Evolutionary conservation across 2,797 vertebrate genomes (phyloP).

Genomic region (Benthosema pterotum): DNA sequence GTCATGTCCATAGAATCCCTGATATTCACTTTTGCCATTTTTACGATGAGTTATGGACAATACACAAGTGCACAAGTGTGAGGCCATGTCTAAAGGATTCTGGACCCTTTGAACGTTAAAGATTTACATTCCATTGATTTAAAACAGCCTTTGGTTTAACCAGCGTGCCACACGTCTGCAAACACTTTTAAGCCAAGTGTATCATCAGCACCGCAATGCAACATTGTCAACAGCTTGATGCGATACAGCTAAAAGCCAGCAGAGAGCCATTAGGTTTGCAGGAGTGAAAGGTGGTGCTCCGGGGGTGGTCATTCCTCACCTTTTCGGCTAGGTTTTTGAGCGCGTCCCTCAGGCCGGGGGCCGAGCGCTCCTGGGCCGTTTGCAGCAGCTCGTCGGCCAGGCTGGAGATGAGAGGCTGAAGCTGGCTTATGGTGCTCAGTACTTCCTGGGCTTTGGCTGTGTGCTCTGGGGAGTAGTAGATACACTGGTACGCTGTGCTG

Average conservation of each 20-base stretch:
- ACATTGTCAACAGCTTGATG: no score
- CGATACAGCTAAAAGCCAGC: no score
- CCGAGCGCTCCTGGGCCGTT: slow-evolving; percentile 89
- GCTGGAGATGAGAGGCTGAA: slow-evolving; percentile 91
- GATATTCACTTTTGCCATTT: slow-evolving; percentile 61
- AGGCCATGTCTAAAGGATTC: slow-evolving; percentile 33
- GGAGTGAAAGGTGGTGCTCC: slow-evolving; percentile 5
- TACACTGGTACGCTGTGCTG: slow-evolving; percentile 97
- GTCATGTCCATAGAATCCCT: slow-evolving; percentile 60
- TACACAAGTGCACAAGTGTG: slow-evolving; percentile 34
- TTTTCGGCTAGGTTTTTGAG: slow-evolving; percentile 96
- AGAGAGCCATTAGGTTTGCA: background rate
- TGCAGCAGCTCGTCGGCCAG: slow-evolving; percentile 92
- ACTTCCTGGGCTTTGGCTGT: slow-evolving; percentile 97
- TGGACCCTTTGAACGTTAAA: slow-evolving; percentile 22
- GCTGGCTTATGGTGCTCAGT: slow-evolving; percentile 90
- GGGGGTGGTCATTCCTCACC: slow-evolving; percentile 78
- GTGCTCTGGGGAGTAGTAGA: slow-evolving; percentile 98
- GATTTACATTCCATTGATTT: slow-evolving; percentile 24
- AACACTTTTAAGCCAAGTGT: no score
- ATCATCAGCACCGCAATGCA: no score
- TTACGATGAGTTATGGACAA: slow-evolving; percentile 58
- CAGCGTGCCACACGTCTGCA: no score
- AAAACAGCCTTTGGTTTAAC: slow-evolving; percentile 5
- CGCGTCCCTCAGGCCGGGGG: slow-evolving; percentile 88